Evolutionary conservation across 2,113 vertebrate genomes (phyloP), one percentile per base, ranked within the genome.

Genomic region (Clupea harengus): DNA sequence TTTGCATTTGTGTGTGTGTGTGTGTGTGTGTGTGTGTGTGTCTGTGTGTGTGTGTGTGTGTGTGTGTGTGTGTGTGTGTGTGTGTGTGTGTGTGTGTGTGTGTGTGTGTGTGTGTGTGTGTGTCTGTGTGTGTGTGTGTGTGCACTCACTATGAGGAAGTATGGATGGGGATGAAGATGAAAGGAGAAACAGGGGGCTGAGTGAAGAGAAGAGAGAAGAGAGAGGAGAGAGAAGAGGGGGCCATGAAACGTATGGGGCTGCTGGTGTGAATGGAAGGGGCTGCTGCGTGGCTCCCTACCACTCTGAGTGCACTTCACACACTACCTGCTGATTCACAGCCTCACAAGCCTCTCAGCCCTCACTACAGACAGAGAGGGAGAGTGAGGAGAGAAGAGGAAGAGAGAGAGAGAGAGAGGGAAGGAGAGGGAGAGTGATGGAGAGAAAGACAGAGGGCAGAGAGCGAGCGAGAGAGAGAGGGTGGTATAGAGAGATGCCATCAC

Each of bases 241-340:
- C 84, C 84, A 83, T 39, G 84, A 4, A n/a, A 81, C 25, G 39
- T 60, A 64, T 78, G 25, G 17, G 49, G 50, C 22, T 39, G n/a
- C 45, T 83, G 82, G 50, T 84, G 82, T 82, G 52, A 87, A 78
- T 82, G 15, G 84, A 15, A 28, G 49, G 18, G 45, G 72, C 45
- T 25, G 13, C 25, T 54, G 52, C 50, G 49, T 20, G 28, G 13
- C 72, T 32, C 32, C 28, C 72, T 13, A 11, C 32, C 32, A 39
- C 28, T 80, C 85, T 85, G 45, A 83, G 82, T 83, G 81, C 80
- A 15, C 45, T 67, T 72, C 81, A 88, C 45, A 86, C 46, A 64
- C 20, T 52, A 49, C 67, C 80, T 15, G 54, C 85, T 86, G 47
- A 83, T 75, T 45, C 45, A 80, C 67, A 82, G 44, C 25, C 25